A percentile compares a stretch with the other conserved stretches of the same genome.
Conservation (phyloP, 2,797 vertebrate species). For the Enteromius paludinosus region DNA sequence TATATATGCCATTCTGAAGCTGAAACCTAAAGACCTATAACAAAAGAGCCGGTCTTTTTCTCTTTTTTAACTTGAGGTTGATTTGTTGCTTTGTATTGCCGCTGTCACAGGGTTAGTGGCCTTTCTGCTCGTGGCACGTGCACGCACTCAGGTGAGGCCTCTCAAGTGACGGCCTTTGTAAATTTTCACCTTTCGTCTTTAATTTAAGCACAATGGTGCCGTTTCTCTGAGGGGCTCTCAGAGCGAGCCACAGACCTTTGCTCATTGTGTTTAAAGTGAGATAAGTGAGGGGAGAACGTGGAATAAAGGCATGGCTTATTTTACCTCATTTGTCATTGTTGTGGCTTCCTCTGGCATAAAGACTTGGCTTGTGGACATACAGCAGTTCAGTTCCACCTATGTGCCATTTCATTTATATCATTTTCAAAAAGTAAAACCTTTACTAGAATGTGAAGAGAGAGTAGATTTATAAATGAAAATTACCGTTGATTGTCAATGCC, state of each 20-base stretch:
- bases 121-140: constrained; percentile 63
- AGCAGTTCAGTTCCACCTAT: constrained; percentile 27
- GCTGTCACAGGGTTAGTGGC: constrained; percentile 48
- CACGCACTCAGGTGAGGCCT: constrained; percentile 63
- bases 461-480: neutral
- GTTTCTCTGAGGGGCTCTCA: constrained; percentile 60
- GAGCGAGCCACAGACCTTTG: constrained; percentile 60
- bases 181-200: constrained; percentile 66
- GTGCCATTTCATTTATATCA: neutral
- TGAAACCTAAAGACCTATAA: constrained; percentile 44
- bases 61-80: constrained; percentile 43
- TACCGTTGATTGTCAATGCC: neutral
- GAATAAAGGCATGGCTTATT: constrained; percentile 62
- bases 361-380: constrained; percentile 21
- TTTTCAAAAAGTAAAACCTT: neutral
- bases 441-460: neutral
- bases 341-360: constrained; percentile 42
- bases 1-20: constrained; percentile 21
- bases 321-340: constrained; percentile 59
- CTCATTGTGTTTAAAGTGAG: constrained; percentile 69
- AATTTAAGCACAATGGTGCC: constrained; percentile 66
- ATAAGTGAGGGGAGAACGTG: constrained; percentile 57
- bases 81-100: constrained; percentile 49
- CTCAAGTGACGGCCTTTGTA: constrained; percentile 71
- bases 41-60: constrained; percentile 1